Conservation (phyloP, 2,797 vertebrate genomes). For the Odontamblyopus lacepedii region DNA sequence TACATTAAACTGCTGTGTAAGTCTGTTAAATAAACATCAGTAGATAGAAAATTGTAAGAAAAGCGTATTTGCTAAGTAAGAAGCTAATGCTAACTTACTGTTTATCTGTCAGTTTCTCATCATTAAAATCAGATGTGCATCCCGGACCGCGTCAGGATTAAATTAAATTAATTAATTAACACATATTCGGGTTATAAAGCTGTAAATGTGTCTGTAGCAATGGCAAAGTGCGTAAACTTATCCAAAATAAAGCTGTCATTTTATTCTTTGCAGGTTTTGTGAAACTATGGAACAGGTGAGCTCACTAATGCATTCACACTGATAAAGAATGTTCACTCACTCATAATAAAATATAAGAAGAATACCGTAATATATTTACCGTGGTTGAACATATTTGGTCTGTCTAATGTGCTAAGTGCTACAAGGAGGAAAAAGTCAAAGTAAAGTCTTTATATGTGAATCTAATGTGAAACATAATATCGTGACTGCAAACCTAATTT, state of each 20-base stretch:
- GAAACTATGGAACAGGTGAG: slow-evolving; percentile 41
- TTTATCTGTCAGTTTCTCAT: neutral
- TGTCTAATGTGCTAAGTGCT: too few relatives aligned
- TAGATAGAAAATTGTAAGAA: neutral
- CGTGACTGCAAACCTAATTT: too few relatives aligned
- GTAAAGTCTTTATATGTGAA: too few relatives aligned
- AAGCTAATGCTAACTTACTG: slow-evolving; percentile 4
- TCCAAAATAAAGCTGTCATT: neutral
- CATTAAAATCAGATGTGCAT: neutral
- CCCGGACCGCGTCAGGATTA: neutral
- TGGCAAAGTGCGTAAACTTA: neutral
- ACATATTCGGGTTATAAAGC: neutral
- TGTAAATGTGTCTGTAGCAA: neutral
- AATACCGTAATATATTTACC: too few relatives aligned
- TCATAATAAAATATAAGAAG: neutral
- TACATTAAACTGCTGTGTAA: neutral
- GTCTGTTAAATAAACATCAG: neutral
- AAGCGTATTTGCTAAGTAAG: neutral
- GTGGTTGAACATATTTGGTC: too few relatives aligned
- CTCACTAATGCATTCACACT: neutral
- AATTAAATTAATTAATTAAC: too few relatives aligned
- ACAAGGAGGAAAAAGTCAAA: too few relatives aligned
- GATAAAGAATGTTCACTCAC: neutral
- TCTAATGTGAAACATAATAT: too few relatives aligned
- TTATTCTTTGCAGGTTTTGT: neutral